phyloP scores from a whole-genome alignment of 2,888 invertebrate genomes.

The Oligia strigilis region DNA sequence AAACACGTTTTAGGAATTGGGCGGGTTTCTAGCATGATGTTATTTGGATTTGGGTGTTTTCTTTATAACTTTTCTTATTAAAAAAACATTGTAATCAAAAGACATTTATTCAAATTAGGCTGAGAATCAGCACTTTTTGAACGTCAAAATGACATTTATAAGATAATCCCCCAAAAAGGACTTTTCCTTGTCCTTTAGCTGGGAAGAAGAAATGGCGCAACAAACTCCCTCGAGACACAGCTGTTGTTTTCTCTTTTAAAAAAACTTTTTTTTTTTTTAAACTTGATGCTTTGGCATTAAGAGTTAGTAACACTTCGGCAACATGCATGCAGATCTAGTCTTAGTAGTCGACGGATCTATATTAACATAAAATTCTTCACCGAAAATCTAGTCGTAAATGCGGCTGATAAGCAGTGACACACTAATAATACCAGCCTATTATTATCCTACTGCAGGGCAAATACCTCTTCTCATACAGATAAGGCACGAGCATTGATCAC shows the following conservation, averaged over 20 bases:
- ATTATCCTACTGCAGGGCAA: too few species aligned
- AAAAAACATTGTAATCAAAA: background rate
- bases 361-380: background rate
- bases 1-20: slow-evolving; percentile 29
- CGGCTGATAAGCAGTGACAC: background rate
- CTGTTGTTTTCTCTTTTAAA: too few species aligned
- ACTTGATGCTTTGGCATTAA: background rate
- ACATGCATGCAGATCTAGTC: background rate
- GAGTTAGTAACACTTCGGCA: background rate
- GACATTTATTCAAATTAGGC: background rate
- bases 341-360: background rate
- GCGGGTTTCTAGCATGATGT: background rate
- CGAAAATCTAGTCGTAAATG: background rate
- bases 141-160: background rate
- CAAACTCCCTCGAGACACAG: too few species aligned
- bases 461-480: too few species aligned
- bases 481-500: too few species aligned
- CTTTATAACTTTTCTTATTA: background rate
- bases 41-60: background rate
- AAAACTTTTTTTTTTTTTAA: background rate
- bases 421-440: too few species aligned
- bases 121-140: background rate
- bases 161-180: too few species aligned
- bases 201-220: too few species aligned
- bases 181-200: background rate